These are phyloP conservation scores for Phalacrocorax brasilianus DNA, from an alignment of 2,113 vertebrate genomes.

Conservation along the genomic window DNA sequence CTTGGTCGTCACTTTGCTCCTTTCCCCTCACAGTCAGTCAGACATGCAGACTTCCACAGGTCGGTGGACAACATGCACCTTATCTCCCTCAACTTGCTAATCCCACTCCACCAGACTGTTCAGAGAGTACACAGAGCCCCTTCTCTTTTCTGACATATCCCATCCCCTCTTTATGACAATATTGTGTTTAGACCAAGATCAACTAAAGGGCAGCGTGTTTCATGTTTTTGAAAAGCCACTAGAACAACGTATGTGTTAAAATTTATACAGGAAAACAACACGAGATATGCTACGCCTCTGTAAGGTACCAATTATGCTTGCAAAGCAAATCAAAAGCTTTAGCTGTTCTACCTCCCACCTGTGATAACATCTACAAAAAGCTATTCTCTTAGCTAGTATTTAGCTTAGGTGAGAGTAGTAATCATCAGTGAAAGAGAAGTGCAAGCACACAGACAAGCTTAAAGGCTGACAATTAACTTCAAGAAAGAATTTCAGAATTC, in stretches of 20 bases:
- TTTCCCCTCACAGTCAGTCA: rapidly evolving
- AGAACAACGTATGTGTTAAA: background rate
- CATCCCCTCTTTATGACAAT: background rate
- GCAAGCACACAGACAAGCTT: background rate
- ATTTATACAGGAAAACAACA: background rate
- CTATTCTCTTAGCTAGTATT: background rate
- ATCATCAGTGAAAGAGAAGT: background rate
- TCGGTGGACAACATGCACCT: rapidly evolving
- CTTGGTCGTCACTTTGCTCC: background rate
- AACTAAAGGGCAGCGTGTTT: background rate
- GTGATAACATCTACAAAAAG: background rate
- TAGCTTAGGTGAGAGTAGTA: background rate
- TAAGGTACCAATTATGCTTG: background rate
- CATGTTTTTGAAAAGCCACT: background rate
- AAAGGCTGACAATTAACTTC: background rate
- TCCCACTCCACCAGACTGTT: background rate
- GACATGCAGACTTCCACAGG: background rate
- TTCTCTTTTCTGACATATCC: background rate
- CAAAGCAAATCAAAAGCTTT: slow-evolving; percentile 10
- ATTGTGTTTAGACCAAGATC: rapidly evolving
- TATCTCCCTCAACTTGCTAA: background rate
- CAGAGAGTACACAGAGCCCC: background rate
- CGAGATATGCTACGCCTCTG: background rate
- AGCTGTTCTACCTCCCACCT: background rate
- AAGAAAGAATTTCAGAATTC: background rate